Evolutionary conservation across 2,113 vertebrate genomes (phyloP), one percentile per base, ranked within the genome.

Genomic region (Serilophus lunatus): DNA sequence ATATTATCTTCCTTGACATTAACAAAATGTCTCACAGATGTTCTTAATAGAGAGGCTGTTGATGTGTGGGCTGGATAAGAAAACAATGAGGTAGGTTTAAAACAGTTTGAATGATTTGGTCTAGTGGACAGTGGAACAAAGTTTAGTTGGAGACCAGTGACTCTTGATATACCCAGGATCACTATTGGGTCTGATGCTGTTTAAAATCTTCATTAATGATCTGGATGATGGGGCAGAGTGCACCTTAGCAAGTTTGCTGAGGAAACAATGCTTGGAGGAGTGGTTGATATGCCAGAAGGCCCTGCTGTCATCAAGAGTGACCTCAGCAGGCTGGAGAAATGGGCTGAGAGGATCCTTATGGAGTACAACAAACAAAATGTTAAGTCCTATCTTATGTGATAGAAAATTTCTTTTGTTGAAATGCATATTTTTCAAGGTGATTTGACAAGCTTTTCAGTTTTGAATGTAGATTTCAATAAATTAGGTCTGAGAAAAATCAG

Each of bases 91-190:
- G 19, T 19, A 10, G 9, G 7, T 2, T 71, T 24, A 35, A 86
- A 75, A 49, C 18, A 24, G 17, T 2, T 7, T 79, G 25, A 78
- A 56, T 1, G 0, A 24, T 11, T 15, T 2, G 1, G 9, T 72
- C 16, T 15, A 38, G 20, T 49, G 31, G 17, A n/a, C 13, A 60
- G 45, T 22, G 14, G 25, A 24, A 60, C 9, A 64, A 71, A 53
- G n/a, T 76, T 51, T 45, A 70, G 6, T 25, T 57, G 28, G 36
- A 57, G 5, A 56, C 3, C 29, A 35, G 7, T 36, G 16, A 40
- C n/a, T 53, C 40, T 14, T 12, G 1, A 9, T 23, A 22, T 36
- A 19, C 9, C 13, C 16, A 53, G 20, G 12, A 38, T 31, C 7
- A 65, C 40, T 42, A 44, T 33, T 12, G 42, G 3, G 8, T 74